phyloP scores from a whole-genome alignment of 53 echinoderm and acorn worm species.

The Crossaster papposus region DNA sequence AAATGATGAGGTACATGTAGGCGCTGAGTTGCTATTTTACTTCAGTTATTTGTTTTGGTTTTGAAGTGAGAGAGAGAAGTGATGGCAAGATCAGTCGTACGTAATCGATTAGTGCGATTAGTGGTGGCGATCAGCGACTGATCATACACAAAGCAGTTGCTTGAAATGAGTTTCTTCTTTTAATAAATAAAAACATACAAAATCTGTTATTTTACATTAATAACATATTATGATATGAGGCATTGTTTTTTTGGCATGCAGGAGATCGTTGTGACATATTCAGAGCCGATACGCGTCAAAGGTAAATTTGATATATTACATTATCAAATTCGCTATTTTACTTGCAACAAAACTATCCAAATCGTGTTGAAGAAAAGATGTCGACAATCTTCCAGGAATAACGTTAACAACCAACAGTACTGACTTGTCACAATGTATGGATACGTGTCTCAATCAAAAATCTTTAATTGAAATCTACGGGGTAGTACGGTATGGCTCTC shows the following conservation, averaged over 20 bases:
- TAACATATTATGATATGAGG: background rate
- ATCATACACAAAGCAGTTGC: background rate
- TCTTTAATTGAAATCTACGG: no score
- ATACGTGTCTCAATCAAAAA: no score
- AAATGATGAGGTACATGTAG: conserved; percentile 19
- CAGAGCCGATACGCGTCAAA: background rate
- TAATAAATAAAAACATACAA: background rate
- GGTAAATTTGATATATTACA: no score
- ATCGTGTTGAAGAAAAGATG: no score
- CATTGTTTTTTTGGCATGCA: background rate
- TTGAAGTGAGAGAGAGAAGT: no score
- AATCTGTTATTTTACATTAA: background rate
- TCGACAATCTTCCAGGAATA: no score
- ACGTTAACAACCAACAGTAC: no score
- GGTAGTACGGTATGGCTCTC: no score
- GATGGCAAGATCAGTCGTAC: no score
- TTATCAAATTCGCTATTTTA: no score
- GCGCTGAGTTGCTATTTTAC: background rate
- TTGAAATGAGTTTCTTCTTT: background rate
- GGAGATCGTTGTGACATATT: conserved; percentile 6
- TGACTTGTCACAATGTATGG: no score
- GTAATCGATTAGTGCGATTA: background rate
- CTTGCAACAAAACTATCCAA: no score
- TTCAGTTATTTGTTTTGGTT: background rate
- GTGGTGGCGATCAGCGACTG: background rate